Base-by-base conservation (phyloP, 2,888 invertebrate genomes). In the Ennomos fuscantarius region DNA sequence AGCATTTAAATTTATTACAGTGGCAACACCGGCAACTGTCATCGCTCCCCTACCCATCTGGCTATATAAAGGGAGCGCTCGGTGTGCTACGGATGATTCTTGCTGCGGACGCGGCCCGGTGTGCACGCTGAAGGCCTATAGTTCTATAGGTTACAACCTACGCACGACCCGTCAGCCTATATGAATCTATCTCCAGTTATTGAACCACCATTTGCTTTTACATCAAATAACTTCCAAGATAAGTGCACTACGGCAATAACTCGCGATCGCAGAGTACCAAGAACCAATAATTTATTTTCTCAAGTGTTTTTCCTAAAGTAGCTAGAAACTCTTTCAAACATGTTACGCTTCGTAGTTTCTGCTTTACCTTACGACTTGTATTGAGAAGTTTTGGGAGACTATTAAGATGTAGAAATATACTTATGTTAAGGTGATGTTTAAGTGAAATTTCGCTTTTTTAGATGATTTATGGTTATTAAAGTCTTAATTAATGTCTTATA, bases 211-310 rank as follows among this genome's bases (percentile, higher is more conserved):
- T 33, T 39, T 43, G 47, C 36, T 45, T n/a, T 54, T 59, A 54
- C 53, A 59, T 59, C 48, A 53, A 58, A 58, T 45, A 58, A 53
- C 43, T 58, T 39, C 31, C 41, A 37, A 47, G 51, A 57, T 48
- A 1, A 24, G 24, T 24, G 31, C 42, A 10, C 15, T 13, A 15
- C 34, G 11, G 34, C 40, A 52, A 53, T 52, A 58, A 45, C 58
- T 50, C 53, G 40, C 34, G 37, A 39, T 47, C 39, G 33, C n/a
- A 36, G 34, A 43, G 42, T 52, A 61, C 24, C 5, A 24, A 24
- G 24, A 3, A 24, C 49, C 53, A 61, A 63, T 66, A 67, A 72
- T 70, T 72, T 72, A 70, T 66, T 66, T 58, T 39, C 59, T 63
- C 49, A 39, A 55, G 49, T 46, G 65, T 63, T 60, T 52, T 56